These are phyloP conservation scores for Muraenolepis orangiensis DNA, from an alignment of 2,797 vertebrate genomes.

Conservation along the genomic window DNA sequence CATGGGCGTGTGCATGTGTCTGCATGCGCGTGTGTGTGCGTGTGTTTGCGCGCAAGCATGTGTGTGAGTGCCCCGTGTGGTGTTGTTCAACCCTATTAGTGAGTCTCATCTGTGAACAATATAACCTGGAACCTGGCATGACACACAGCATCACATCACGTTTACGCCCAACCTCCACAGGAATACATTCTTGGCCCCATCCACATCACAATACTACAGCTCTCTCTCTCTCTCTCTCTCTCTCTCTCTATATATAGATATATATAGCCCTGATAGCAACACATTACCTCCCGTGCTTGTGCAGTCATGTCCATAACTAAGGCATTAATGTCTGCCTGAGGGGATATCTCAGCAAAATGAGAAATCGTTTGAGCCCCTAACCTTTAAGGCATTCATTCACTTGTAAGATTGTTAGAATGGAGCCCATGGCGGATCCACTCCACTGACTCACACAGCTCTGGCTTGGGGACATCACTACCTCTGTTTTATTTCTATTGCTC, in stretches of 20 bases:
- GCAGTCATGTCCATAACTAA: slow-evolving; percentile 66
- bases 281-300: slow-evolving; percentile 55
- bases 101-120: slow-evolving; percentile 55
- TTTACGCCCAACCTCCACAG: slow-evolving; percentile 50
- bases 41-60: slow-evolving; percentile 27
- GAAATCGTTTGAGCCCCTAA: slow-evolving; percentile 65
- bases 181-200: slow-evolving; percentile 34
- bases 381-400: slow-evolving; percentile 66
- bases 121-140: slow-evolving; percentile 54
- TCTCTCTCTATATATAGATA: background rate
- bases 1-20: background rate
- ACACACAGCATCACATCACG: slow-evolving; percentile 53
- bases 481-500: slow-evolving; percentile 19
- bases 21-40: background rate
- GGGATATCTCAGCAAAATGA: slow-evolving; percentile 61
- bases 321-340: slow-evolving; percentile 67
- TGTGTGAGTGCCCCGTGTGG: slow-evolving; percentile 38
- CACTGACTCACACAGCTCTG: slow-evolving; percentile 60
- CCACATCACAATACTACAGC: slow-evolving; percentile 46
- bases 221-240: background rate
- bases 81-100: slow-evolving; percentile 36
- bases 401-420: slow-evolving; percentile 55
- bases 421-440: slow-evolving; percentile 59
- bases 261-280: slow-evolving; percentile 20
- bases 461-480: slow-evolving; percentile 46